These are phyloP conservation scores for Nansenia antarctica DNA, from an alignment of 2,113 vertebrate genomes.

Conservation along the genomic window DNA sequence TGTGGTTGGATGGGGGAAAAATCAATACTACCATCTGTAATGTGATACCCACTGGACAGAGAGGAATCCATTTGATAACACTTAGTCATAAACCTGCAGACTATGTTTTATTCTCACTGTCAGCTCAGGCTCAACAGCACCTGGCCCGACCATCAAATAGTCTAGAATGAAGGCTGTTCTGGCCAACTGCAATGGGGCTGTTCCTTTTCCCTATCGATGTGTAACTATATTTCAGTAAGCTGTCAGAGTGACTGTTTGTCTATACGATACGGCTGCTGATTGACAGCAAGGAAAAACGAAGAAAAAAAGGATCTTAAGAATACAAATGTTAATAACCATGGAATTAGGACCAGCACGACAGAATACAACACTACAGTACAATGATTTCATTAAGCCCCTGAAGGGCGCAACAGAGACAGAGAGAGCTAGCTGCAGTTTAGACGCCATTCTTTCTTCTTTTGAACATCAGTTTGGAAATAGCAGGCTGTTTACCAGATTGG, in stretches of 20 bases:
- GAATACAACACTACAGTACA: not conserved
- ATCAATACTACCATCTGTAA: constrained; percentile 65
- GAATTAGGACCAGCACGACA: constrained; percentile 13
- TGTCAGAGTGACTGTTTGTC: constrained; percentile 27
- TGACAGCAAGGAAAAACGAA: too few relatives aligned
- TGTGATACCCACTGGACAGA: constrained; percentile 58
- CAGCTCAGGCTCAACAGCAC: not conserved
- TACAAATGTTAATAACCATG: not conserved
- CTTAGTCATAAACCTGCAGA: constrained; percentile 68
- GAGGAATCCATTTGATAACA: constrained; percentile 65
- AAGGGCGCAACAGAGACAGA: not conserved
- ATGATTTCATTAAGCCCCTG: not conserved
- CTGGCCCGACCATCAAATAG: not conserved
- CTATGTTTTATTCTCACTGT: constrained; percentile 50
- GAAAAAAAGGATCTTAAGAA: too few relatives aligned
- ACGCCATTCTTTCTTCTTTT: constrained; percentile 56
- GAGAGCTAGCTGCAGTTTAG: constrained; percentile 37
- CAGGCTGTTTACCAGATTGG: constrained; percentile 72
- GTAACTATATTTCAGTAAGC: not conserved
- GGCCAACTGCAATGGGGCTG: constrained; percentile 25
- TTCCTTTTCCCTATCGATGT: not conserved
- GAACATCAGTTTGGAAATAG: constrained; percentile 60
- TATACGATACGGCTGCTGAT: not conserved
- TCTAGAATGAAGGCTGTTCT: constrained; percentile 47
- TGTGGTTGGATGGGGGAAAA: constrained; percentile 51